phyloP scores from a whole-genome alignment of 1,140 invertebrate genomes.

The Trichonephila clavata region DNA sequence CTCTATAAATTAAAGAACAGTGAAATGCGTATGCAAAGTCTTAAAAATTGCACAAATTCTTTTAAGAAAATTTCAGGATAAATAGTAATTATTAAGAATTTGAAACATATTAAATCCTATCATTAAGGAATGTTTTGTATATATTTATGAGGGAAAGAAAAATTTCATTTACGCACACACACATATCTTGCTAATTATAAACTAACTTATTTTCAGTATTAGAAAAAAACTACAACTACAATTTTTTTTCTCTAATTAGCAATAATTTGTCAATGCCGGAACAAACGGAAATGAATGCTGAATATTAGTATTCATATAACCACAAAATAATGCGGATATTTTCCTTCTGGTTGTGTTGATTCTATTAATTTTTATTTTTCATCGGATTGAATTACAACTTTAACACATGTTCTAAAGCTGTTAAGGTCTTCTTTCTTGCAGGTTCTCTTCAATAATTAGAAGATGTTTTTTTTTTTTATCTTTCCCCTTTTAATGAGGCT shows the following conservation, averaged over 20 bases:
- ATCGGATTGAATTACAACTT: background rate
- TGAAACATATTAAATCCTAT: too few species aligned
- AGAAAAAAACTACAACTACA: too few species aligned
- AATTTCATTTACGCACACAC: too few species aligned
- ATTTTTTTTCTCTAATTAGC: background rate
- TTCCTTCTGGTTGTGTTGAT: background rate
- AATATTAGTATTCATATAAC: background rate
- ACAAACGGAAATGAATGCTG: background rate
- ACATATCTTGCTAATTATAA: too few species aligned
- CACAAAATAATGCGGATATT: background rate
- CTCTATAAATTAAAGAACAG: too few species aligned
- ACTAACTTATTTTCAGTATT: too few species aligned
- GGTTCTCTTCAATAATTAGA: background rate
- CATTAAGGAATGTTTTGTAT: too few species aligned
- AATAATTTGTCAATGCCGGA: background rate
- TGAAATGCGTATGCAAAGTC: too few species aligned
- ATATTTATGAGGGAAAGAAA: too few species aligned
- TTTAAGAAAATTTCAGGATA: too few species aligned
- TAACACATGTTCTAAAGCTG: background rate
- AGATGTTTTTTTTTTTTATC: background rate
- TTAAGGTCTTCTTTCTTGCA: background rate
- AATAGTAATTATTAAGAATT: too few species aligned
- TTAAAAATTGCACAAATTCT: too few species aligned
- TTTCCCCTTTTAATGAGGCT: background rate
- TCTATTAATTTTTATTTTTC: conserved; percentile 13